phyloP scores from a whole-genome alignment of 2,797 vertebrate species.

The Pterois miles region DNA sequence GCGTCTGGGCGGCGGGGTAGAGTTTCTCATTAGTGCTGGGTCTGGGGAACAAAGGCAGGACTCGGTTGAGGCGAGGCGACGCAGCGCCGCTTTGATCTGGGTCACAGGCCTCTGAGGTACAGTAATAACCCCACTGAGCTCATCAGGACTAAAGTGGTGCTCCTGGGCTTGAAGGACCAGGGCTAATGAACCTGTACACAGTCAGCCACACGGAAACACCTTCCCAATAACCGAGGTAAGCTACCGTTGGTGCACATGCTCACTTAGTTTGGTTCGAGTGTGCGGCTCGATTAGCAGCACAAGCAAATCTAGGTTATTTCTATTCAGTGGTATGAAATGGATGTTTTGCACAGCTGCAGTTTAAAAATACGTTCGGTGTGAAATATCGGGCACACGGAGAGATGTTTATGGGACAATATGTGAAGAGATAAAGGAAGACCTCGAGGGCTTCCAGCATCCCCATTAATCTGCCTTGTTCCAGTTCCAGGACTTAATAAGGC shows the following conservation, averaged over 20 bases:
- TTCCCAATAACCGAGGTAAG: constrained; percentile 35
- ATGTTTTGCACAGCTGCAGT: constrained; percentile 55
- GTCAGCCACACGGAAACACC: constrained; percentile 56
- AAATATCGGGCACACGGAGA: constrained; percentile 39
- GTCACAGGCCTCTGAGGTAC: constrained; percentile 74
- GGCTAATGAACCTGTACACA: constrained; percentile 75
- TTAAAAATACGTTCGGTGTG: constrained; percentile 50
- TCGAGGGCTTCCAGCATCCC: constrained; percentile 46
- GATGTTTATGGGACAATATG: constrained; percentile 56
- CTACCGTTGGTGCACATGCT: constrained; percentile 38
- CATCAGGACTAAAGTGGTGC: constrained; percentile 79
- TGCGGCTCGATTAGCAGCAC: constrained; percentile 46
- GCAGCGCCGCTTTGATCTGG: constrained; percentile 78
- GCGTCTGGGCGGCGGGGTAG: constrained; percentile 56
- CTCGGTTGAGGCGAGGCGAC: constrained; percentile 46
- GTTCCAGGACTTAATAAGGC: constrained; percentile 72
- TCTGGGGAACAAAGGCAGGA: constrained; percentile 74
- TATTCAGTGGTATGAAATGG: constrained; percentile 38
- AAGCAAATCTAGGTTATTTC: constrained; percentile 51
- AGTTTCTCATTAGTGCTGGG: constrained; percentile 78
- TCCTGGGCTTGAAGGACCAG: constrained; percentile 61
- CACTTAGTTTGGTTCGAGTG: constrained; percentile 42
- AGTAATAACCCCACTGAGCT: constrained; percentile 79
- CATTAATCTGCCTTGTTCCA: constrained; percentile 73
- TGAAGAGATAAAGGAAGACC: constrained; percentile 38